Conservation (phyloP, 2,797 vertebrate genomes). For the Poecilia picta region DNA sequence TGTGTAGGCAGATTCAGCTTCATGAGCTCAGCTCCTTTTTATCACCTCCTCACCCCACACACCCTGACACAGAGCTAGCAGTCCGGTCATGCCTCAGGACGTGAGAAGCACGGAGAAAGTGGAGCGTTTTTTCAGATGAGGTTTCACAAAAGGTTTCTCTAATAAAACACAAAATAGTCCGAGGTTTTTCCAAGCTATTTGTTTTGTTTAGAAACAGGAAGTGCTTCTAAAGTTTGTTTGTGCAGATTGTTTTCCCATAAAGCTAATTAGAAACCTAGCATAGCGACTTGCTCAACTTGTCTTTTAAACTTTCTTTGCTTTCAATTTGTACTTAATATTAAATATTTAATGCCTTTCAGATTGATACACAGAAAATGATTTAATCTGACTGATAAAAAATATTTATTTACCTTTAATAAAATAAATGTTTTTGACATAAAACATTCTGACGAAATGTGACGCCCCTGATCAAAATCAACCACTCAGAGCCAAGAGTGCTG, state of each 20-base stretch:
- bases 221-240: conserved; percentile 80
- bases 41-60: conserved; percentile 54
- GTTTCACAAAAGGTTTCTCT: not conserved
- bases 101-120: conserved; percentile 53
- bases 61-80: conserved; percentile 61
- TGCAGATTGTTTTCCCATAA: conserved; percentile 82
- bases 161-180: not conserved
- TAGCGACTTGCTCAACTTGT: conserved; percentile 49
- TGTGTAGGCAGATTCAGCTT: conserved; percentile 73
- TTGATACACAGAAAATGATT: too few species aligned
- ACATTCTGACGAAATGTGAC: too few species aligned
- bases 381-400: too few species aligned
- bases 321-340: too few species aligned
- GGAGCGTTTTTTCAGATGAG: conserved; percentile 57
- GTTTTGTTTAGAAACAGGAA: conserved; percentile 54
- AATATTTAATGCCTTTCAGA: too few species aligned
- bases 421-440: too few species aligned
- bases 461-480: too few species aligned
- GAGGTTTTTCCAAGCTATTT: conserved; percentile 60
- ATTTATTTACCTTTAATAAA: too few species aligned
- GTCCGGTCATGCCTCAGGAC: conserved; percentile 70
- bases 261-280: conserved; percentile 81
- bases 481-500: too few species aligned
- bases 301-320: conserved; percentile 12
- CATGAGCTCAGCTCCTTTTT: conserved; percentile 62